Conservation (phyloP, 2,888 invertebrate genomes). For the Lagria hirta region DNA sequence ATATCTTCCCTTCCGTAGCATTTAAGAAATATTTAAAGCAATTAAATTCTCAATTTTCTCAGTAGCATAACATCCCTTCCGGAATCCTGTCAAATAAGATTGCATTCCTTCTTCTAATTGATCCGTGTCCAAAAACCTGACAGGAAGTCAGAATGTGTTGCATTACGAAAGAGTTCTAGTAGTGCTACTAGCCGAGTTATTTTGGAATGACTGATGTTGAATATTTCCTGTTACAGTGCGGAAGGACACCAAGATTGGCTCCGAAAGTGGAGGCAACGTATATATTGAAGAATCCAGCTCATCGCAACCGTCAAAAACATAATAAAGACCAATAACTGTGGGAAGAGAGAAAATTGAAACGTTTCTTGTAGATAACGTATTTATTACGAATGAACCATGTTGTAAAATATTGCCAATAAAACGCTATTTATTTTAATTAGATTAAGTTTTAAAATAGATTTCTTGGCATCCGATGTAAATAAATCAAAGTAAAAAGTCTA, state of each 20-base stretch:
- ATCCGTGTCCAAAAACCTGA: constrained; percentile 18
- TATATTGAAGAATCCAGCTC: constrained; percentile 51
- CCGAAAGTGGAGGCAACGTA: constrained; percentile 52
- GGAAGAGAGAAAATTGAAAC: too few relatives aligned
- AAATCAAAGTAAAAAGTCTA: constrained; percentile 35
- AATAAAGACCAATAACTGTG: too few relatives aligned
- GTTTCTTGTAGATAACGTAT: constrained; percentile 36
- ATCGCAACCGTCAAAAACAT: constrained; percentile 39
- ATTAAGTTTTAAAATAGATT: constrained; percentile 33
- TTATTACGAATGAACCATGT: constrained; percentile 34
- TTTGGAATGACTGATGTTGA: constrained; percentile 30
- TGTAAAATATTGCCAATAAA: constrained; percentile 42
- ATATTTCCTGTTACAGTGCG: constrained; percentile 50
- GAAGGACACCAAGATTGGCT: constrained; percentile 50
- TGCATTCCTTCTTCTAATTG: constrained; percentile 24
- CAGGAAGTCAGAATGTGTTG: constrained; percentile 31
- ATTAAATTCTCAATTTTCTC: too few relatives aligned
- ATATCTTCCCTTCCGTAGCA: too few relatives aligned
- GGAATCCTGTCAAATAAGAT: too few relatives aligned
- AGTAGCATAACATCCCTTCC: too few relatives aligned
- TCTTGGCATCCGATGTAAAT: constrained; percentile 38
- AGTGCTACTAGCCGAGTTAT: constrained; percentile 26
- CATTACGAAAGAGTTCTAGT: constrained; percentile 27
- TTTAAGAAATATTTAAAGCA: too few relatives aligned
- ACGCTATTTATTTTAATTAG: constrained; percentile 40